These are phyloP conservation scores for Rhinella marina DNA, from an alignment of 2,797 vertebrate genomes.

Conservation along the genomic window DNA sequence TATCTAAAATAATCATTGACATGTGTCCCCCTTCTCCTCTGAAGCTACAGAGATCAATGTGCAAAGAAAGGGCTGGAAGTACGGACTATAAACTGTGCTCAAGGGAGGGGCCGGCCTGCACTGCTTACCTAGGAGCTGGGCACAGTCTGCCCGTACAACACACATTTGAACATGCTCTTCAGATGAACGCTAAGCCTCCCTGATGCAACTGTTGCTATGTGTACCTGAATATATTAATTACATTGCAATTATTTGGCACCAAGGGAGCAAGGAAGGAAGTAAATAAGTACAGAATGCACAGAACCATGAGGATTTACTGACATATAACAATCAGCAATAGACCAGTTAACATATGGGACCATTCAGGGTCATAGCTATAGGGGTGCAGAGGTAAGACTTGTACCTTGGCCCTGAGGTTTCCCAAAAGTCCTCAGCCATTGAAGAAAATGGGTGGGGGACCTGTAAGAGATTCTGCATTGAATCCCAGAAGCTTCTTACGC, in stretches of 20 bases:
- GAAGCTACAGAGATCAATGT: constrained; percentile 40
- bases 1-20: constrained; percentile 45
- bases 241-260: constrained; percentile 1
- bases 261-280: constrained; percentile 12
- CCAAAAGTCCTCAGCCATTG: too few relatives aligned
- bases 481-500: too few relatives aligned
- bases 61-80: constrained; percentile 28
- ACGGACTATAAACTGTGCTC: constrained; percentile 27
- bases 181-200: background rate
- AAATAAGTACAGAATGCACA: background rate
- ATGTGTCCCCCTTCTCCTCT: background rate
- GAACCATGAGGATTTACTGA: background rate
- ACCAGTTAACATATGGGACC: background rate
- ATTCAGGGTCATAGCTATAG: too few relatives aligned
- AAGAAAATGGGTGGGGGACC: too few relatives aligned
- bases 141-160: background rate
- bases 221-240: constrained; percentile 1
- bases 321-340: background rate
- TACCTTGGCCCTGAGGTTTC: too few relatives aligned
- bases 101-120: constrained; percentile 28
- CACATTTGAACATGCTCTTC: background rate
- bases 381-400: too few relatives aligned
- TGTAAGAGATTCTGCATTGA: too few relatives aligned
- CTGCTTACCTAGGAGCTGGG: constrained; percentile 1
- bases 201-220: constrained; percentile 36